Evolutionary conservation across 37 sponge, comb jelly and placozoan species (phyloP).

Genomic region (Cladorhizidae sp.): DNA sequence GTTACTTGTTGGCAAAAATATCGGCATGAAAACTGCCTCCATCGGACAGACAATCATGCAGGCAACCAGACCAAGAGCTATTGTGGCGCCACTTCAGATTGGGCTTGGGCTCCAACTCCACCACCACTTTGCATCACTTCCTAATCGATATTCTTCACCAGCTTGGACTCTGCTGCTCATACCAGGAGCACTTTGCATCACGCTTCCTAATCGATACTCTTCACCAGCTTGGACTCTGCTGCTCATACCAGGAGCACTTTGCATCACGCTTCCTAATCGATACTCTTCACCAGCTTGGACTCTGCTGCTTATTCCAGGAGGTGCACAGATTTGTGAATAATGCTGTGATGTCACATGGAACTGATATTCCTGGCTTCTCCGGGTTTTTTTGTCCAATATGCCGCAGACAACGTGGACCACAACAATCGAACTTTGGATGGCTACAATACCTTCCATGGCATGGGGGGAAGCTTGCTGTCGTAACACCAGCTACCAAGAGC

Average conservation of each 20-base stretch:
- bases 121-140: neutral
- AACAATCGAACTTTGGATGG: constrained; percentile 34
- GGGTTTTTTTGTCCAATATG: too few species aligned
- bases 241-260: neutral
- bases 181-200: neutral
- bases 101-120: neutral
- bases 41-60: too few species aligned
- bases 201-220: neutral
- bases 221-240: too few species aligned
- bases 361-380: neutral
- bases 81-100: constrained; percentile 29
- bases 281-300: too few species aligned
- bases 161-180: too few species aligned
- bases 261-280: too few species aligned
- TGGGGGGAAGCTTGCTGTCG: constrained; percentile 48
- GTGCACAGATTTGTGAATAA: constrained; percentile 7
- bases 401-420: too few species aligned
- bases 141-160: neutral
- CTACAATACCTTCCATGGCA: constrained; percentile 34
- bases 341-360: constrained; percentile 5
- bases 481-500: too few species aligned
- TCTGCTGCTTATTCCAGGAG: too few species aligned
- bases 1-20: too few species aligned
- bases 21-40: too few species aligned
- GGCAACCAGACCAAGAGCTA: too few species aligned